phyloP scores from a whole-genome alignment of 64 coral and sea anemone species.

The Trachythela sp. region DNA sequence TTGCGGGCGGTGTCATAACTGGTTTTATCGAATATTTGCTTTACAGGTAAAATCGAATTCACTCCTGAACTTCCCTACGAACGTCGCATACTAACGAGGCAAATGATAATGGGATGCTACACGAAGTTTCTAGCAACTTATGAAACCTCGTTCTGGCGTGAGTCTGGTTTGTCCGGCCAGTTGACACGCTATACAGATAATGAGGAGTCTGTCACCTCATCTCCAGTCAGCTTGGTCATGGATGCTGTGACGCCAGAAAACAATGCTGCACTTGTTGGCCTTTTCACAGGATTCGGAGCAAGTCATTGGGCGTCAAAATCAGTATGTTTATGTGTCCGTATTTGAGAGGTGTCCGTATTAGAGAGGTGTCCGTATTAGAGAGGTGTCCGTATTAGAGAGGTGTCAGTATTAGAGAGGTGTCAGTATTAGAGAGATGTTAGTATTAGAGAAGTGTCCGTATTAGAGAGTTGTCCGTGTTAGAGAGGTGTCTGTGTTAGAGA shows the following conservation, averaged over 20 bases:
- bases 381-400: no score
- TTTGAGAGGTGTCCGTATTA: not conserved
- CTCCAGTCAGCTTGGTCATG: not conserved
- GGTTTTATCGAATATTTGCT: not conserved
- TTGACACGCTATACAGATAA: not conserved
- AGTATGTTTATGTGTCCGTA: not conserved
- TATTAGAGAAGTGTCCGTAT: no score
- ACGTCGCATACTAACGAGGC: not conserved
- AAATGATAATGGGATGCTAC: not conserved
- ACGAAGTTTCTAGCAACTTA: constrained; percentile 13
- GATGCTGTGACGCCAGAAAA: not conserved
- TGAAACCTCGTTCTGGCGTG: not conserved
- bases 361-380: no score
- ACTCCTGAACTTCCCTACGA: not conserved
- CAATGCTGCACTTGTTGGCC: not conserved
- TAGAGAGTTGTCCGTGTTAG: no score
- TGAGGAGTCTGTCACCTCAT: not conserved
- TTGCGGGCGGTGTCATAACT: no score
- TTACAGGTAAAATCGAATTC: not conserved
- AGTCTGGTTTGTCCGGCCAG: not conserved
- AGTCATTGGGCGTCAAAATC: not conserved
- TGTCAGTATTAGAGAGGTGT: no score
- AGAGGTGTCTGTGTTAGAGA: no score
- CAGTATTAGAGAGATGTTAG: no score
- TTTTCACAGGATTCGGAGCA: constrained; percentile 7